A percentile compares a stretch with the other conserved stretches of the same genome.
Evolutionary conservation across 2,797 vertebrate genomes (phyloP).

Genomic region (Lithobates pipiens): DNA sequence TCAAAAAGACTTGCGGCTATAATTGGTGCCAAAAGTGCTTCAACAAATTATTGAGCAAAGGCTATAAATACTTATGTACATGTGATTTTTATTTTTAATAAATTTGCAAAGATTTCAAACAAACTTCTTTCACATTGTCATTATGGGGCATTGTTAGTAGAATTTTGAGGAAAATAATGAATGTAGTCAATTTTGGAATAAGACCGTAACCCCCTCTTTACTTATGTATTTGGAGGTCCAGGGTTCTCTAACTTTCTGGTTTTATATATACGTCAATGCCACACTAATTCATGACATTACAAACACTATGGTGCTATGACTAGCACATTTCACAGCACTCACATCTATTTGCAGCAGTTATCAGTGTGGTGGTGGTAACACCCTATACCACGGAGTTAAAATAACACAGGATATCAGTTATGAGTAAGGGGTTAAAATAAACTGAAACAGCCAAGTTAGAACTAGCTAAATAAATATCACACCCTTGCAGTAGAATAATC

Average conservation of each 20-base stretch:
- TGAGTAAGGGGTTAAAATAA: conserved; percentile 46
- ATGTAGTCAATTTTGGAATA: no score
- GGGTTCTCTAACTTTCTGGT: background rate
- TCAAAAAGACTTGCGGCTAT: no score
- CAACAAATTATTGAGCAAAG: no score
- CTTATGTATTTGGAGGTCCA: background rate
- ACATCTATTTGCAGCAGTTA: background rate
- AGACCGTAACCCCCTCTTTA: no score
- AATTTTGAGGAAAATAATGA: no score
- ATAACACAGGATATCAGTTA: conserved; percentile 43
- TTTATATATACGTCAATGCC: background rate
- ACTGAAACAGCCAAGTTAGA: conserved; percentile 51
- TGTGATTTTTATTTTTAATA: no score
- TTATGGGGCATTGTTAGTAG: no score
- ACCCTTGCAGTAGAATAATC: conserved; percentile 57
- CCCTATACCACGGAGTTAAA: conserved; percentile 17
- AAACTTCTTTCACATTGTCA: no score
- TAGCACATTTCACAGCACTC: background rate
- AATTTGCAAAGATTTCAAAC: no score
- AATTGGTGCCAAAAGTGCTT: no score
- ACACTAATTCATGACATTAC: background rate
- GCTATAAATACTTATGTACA: no score
- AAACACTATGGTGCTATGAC: background rate
- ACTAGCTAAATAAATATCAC: conserved; percentile 60
- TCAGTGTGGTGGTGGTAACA: conserved; percentile 18